Base-by-base conservation (phyloP, 2,888 invertebrate genomes). In the Orthosia incerta region DNA sequence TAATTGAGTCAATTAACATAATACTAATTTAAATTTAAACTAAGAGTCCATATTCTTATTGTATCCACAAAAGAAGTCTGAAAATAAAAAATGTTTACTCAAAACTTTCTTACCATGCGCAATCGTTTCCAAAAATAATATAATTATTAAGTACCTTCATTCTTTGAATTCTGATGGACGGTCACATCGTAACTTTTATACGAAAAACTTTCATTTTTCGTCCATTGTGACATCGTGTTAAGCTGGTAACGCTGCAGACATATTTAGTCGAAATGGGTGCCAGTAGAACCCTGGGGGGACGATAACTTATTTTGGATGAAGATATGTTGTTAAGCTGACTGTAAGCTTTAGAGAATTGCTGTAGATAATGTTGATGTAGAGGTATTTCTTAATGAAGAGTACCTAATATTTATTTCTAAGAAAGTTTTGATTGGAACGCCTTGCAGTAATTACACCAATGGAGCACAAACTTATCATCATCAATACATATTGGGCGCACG, bases 261-360 rank as follows among this genome's bases (percentile, higher is more conserved):
- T 76, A 46, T 62, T 46, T 18, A 50, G 15, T 18, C 48, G 3
- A 26, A 16, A 68, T 74, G 69, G 77, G 77, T 62, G 70, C 57
- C n/a, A 16, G 13, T 23, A 26, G 20, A 15, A 31, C 15, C 55
- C 20, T 26, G 26, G 26, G 56, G 26, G 51, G 4, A 53, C 31
- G 18, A 48, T 78, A 57, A 59, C 16, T 63, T 57, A 48, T 77
- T 77, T 70, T 48, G 16, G 12, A 62, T n/a, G 16, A 69, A 26
- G 78, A 78, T 59, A 7, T 69, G 26, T 51, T 61, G 45, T 23
- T 23, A 2, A n/a, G 16, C 31, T 39, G 50, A 66, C 20, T n/a
- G 12, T n/a, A 48, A 46, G 18, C 45, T 20, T 39, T 45, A 2
- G 39, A 26, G 46, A 64, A 46, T 55, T 11, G n/a, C n/a, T 64